These are phyloP conservation scores for Amblyteles armatorius DNA, from an alignment of 2,888 invertebrate species.

Conservation along the genomic window DNA sequence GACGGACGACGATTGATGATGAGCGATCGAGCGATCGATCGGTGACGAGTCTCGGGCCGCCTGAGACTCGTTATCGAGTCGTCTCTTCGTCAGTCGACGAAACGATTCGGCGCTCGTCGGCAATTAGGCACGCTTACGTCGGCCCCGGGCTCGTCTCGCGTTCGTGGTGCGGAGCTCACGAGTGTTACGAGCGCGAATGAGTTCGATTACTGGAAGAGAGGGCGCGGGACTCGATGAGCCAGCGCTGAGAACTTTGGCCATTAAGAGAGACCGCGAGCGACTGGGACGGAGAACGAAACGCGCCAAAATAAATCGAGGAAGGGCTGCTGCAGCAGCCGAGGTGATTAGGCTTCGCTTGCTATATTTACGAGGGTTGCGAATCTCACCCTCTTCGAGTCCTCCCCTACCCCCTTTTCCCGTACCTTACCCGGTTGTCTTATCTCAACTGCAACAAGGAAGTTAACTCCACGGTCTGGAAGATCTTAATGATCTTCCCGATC, in stretches of 20 bases:
- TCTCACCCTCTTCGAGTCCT: conserved; percentile 43
- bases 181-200: conserved; percentile 52
- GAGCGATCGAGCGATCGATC: conserved; percentile 48
- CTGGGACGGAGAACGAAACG: conserved; percentile 36
- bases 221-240: conserved; percentile 20
- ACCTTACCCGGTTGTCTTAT: conserved; percentile 18
- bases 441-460: conserved; percentile 47
- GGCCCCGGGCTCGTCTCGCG: not conserved
- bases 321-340: conserved; percentile 52
- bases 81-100: conserved; percentile 33
- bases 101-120: conserved; percentile 54
- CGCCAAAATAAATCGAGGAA: conserved; percentile 58
- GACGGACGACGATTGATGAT: conserved; percentile 61
- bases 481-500: conserved; percentile 63
- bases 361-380: conserved; percentile 65
- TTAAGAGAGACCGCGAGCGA: conserved; percentile 47
- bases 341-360: conserved; percentile 64
- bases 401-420: not conserved
- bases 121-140: conserved; percentile 44
- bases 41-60: conserved; percentile 26
- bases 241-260: conserved; percentile 53
- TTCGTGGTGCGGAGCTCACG: conserved; percentile 18
- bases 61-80: conserved; percentile 46
- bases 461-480: conserved; percentile 45
- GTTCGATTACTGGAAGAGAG: conserved; percentile 58